These are phyloP conservation scores for Sebastes taczanowskii DNA, from an alignment of 2,797 vertebrate species.

Conservation along the genomic window DNA sequence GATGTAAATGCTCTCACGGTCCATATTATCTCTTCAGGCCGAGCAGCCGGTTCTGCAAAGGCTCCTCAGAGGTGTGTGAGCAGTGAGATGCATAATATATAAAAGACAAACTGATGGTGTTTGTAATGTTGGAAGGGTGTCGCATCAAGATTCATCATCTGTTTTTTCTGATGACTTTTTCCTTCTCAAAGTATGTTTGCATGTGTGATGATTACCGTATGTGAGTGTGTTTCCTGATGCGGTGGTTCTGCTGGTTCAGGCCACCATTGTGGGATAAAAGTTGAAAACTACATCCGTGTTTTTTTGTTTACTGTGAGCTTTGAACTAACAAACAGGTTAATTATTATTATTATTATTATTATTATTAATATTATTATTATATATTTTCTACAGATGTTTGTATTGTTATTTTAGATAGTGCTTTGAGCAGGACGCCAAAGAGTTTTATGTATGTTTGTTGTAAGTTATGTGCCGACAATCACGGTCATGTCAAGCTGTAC, in stretches of 20 bases:
- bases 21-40: conserved; percentile 5
- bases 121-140: conserved; percentile 62
- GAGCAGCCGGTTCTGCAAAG: conserved; percentile 62
- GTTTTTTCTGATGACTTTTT: conserved; percentile 28
- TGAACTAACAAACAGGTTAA: conserved; percentile 81
- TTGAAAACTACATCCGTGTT: conserved; percentile 54
- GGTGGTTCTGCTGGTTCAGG: conserved; percentile 90
- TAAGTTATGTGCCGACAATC: conserved; percentile 89
- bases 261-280: conserved; percentile 71
- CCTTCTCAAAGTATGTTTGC: conserved; percentile 65
- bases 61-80: conserved; percentile 23
- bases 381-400: conserved; percentile 96
- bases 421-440: conserved; percentile 90
- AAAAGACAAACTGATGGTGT: conserved; percentile 52
- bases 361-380: conserved; percentile 81
- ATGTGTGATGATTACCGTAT: conserved; percentile 59
- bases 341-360: conserved; percentile 56
- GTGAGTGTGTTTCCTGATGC: conserved; percentile 70
- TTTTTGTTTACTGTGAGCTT: conserved; percentile 91
- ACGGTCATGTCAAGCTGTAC: conserved; percentile 84
- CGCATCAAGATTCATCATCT: conserved; percentile 52
- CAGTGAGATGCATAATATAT: conserved; percentile 41
- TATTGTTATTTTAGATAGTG: conserved; percentile 83
- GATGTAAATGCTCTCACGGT: conserved; percentile 46
- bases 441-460: conserved; percentile 87